Percentiles rank a stretch among this genome's conserved stretches.
These are phyloP conservation scores for Agrypnus murinus DNA, from an alignment of 2,888 invertebrate genomes.

Conservation along the genomic window DNA sequence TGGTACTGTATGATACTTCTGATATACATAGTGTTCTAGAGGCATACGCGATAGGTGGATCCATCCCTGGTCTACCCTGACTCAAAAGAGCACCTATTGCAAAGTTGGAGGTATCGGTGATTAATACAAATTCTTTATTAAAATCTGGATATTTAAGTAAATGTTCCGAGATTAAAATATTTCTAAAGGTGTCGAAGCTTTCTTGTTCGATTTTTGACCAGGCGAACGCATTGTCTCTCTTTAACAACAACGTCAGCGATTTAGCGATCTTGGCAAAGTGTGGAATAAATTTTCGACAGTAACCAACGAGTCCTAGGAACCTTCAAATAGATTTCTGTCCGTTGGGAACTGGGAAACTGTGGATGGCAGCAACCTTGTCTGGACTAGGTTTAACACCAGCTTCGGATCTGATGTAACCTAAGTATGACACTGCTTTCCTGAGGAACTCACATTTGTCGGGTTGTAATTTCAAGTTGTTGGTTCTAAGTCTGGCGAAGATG, in stretches of 20 bases:
- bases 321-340: conserved; percentile 59
- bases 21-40: not conserved
- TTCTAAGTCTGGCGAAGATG: conserved; percentile 42
- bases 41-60: not conserved
- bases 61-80: not conserved
- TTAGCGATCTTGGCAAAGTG: conserved; percentile 57
- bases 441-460: no score
- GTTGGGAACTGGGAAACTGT: conserved; percentile 59
- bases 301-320: conserved; percentile 59
- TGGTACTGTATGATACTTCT: not conserved
- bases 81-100: not conserved
- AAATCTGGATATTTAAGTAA: conserved; percentile 66
- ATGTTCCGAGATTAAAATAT: conserved; percentile 52
- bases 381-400: no score
- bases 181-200: conserved; percentile 29
- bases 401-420: conserved; percentile 18
- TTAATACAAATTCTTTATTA: conserved; percentile 57
- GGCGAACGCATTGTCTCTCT: conserved; percentile 50
- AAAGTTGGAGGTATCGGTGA: conserved; percentile 59
- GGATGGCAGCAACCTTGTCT: conserved; percentile 56
- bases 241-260: conserved; percentile 59
- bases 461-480: no score
- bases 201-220: not conserved
- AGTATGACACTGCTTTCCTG: no score
- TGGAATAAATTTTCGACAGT: conserved; percentile 60